Evolutionary conservation across 2,113 vertebrate genomes (phyloP), one percentile per base, ranked within the genome.

Genomic region (Fregetta grallaria): DNA sequence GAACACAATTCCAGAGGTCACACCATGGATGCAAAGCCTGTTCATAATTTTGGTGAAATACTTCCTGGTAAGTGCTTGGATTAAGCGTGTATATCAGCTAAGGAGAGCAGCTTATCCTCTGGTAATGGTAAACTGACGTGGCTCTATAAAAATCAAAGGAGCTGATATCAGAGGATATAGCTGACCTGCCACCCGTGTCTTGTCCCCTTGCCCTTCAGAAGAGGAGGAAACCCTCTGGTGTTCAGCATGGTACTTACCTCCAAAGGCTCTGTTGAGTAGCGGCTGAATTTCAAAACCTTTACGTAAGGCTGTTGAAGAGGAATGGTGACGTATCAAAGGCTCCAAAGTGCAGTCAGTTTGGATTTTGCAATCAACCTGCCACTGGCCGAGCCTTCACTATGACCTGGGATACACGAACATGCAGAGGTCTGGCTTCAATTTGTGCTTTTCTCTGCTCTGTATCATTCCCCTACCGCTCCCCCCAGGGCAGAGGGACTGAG

Each of bases 281-380:
- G 18, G 42, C 50, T 84, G 70, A 65, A 85, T 88, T 94, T 94
- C 59, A 83, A 82, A 92, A 63, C 32, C 25, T 70, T 92, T 47
- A 20, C n/a, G 26, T 70, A 23, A 76, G 52, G 45, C 17, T 79
- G 66, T 27, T 85, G 77, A 82, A 88, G 62, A 80, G 47, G 84
- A 94, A 91, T 67, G 47, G 72, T 79, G 61, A 77, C 66, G 77
- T 72, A 82, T 72, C 83, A 82, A 94, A 80, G 70, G 78, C 95
- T 95, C 70, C 70, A 56, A 83, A 92, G 66, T 3, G 2, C 83
- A 92, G 86, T 90, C 66, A n/a, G 55, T 91, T 88, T 66, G 71
- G 47, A 94, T 96, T 96, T 95, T 94, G 73, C 66, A 95, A 96
- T 90, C 86, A 67, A n/a, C 38, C 26, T 36, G 81, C 70, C 52